These are phyloP conservation scores for Conchocele bisecta DNA, from an alignment of 2,888 invertebrate genomes.

Conservation along the genomic window DNA sequence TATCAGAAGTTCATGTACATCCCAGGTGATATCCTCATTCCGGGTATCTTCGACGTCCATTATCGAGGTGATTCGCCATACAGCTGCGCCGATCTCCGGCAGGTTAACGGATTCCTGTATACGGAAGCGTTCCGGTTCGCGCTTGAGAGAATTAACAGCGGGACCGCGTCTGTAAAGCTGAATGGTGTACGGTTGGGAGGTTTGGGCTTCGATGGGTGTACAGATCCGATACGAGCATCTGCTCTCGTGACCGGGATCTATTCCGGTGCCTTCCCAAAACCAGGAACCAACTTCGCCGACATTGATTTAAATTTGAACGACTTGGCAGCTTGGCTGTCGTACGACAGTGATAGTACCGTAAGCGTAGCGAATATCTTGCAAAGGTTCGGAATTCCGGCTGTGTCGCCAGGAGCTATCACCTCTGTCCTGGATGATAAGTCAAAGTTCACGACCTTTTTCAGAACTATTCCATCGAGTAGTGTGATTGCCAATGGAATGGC, in stretches of 20 bases:
- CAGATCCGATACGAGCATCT: conserved; percentile 64
- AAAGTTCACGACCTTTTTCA: conserved; percentile 71
- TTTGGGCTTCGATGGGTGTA: conserved; percentile 77
- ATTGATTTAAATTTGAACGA: conserved; percentile 44
- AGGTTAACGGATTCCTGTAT: conserved; percentile 73
- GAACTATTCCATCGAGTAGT: conserved; percentile 75
- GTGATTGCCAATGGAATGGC: conserved; percentile 73
- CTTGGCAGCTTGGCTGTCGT: conserved; percentile 72
- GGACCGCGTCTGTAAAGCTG: conserved; percentile 56
- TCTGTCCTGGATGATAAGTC: conserved; percentile 68
- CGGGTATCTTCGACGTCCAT: conserved; percentile 77
- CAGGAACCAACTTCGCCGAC: conserved; percentile 41
- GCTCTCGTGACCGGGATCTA: conserved; percentile 72
- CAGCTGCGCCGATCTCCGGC: conserved; percentile 67
- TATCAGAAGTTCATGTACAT: conserved; percentile 70
- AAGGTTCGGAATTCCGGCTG: conserved; percentile 84
- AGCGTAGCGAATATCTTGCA: conserved; percentile 66
- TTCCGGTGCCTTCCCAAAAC: conserved; percentile 58
- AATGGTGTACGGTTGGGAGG: conserved; percentile 73
- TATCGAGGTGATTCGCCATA: conserved; percentile 69
- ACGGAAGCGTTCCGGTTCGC: conserved; percentile 77
- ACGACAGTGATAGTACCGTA: conserved; percentile 73
- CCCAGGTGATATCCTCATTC: conserved; percentile 75
- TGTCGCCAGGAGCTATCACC: conserved; percentile 75
- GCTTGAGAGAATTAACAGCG: conserved; percentile 69